Percentiles rank a stretch among this genome's conserved stretches.
These are phyloP conservation scores for Listronotus oregonensis DNA, from an alignment of 1,140 invertebrate species.

Conservation along the genomic window DNA sequence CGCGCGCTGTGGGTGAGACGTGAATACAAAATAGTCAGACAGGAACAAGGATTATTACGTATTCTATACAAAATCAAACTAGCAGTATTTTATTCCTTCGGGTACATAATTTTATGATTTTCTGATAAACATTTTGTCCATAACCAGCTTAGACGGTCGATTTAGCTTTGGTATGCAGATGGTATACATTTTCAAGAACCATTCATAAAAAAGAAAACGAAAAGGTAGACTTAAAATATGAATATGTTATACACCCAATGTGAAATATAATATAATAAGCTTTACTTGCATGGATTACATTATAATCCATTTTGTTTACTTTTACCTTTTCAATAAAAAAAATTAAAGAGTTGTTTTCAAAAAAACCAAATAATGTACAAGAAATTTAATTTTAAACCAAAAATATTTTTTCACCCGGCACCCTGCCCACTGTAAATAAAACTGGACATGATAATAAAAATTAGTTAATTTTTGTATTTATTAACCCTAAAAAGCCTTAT, in stretches of 20 bases:
- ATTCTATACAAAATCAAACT: constrained; percentile 29
- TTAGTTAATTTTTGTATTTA: too few species aligned
- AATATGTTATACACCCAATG: constrained; percentile 17
- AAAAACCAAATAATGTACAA: too few species aligned
- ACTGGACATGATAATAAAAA: too few species aligned
- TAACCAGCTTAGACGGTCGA: constrained; percentile 15
- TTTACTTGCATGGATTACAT: too few species aligned
- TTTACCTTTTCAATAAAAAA: too few species aligned
- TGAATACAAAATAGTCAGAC: constrained; percentile 30
- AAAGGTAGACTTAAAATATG: constrained; percentile 15
- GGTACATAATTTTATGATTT: constrained; percentile 33
- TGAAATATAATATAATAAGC: too few species aligned
- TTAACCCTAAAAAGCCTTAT: too few species aligned
- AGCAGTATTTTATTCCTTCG: constrained; percentile 18
- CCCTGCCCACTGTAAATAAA: too few species aligned
- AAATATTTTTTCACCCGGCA: too few species aligned
- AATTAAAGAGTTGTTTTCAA: too few species aligned
- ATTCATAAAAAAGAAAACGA: constrained; percentile 21
- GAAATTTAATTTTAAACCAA: too few species aligned
- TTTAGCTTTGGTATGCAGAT: constrained; percentile 2
- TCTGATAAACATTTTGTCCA: constrained; percentile 33
- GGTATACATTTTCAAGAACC: constrained; percentile 16
- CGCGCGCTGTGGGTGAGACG: constrained; percentile 21
- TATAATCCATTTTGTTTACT: too few species aligned
- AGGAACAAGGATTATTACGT: constrained; percentile 25